A percentile compares a stretch with the other conserved stretches of the same genome.
phyloP scores from a whole-genome alignment of 2,797 vertebrate genomes.

The Smutsia gigantea region DNA sequence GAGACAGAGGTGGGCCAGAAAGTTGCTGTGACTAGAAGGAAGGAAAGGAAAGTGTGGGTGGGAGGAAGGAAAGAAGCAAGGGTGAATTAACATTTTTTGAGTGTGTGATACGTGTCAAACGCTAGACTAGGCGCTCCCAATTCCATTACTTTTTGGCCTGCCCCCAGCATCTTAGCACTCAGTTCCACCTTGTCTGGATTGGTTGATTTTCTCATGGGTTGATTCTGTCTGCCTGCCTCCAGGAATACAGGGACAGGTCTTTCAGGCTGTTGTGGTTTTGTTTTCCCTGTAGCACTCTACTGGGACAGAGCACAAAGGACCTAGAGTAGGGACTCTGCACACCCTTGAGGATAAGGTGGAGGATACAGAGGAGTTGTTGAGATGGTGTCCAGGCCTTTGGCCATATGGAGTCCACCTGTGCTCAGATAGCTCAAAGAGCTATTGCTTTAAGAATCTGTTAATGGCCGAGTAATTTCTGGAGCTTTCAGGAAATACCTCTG shows the following conservation, averaged over 20 bases:
- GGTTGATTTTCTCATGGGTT: neutral
- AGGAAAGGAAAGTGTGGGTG: neutral
- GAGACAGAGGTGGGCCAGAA: too few relatives aligned
- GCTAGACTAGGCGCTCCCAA: too few relatives aligned
- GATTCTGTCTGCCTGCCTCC: neutral
- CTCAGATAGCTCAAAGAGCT: neutral
- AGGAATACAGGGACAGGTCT: neutral
- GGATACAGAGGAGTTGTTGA: rapidly evolving
- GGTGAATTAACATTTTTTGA: neutral
- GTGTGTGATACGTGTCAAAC: neutral
- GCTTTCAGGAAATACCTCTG: neutral
- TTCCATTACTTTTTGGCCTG: neutral
- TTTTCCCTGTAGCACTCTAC: neutral
- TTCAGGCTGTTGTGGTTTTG: neutral
- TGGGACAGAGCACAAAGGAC: neutral
- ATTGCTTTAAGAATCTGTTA: neutral
- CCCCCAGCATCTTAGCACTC: neutral
- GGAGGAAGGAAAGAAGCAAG: neutral
- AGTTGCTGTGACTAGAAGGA: neutral
- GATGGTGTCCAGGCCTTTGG: neutral
- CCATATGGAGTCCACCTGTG: rapidly evolving
- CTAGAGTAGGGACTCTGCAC: neutral
- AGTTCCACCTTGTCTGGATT: neutral
- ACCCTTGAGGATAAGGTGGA: neutral
- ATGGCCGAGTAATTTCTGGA: neutral